phyloP scores from a whole-genome alignment of 2,797 vertebrate species.

The Sarcoramphus papa region DNA sequence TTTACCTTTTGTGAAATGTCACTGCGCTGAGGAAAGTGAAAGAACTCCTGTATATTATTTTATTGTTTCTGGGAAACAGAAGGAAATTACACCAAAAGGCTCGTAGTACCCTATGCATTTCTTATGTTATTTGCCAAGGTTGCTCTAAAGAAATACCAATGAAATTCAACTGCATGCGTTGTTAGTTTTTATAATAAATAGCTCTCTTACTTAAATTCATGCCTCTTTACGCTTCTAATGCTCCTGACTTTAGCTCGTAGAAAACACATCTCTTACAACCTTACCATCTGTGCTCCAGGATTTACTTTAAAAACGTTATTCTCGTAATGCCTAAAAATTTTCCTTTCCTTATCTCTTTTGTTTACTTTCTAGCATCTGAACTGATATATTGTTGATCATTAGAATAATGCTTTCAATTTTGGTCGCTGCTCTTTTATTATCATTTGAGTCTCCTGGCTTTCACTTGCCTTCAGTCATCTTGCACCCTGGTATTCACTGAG shows the following conservation, averaged over 20 bases:
- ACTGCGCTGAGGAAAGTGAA: slow-evolving; percentile 42
- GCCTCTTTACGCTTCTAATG: not conserved
- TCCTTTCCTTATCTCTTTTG: not conserved
- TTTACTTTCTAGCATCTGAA: not conserved
- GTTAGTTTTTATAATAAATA: slow-evolving; percentile 31
- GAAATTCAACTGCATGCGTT: not conserved
- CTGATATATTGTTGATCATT: not conserved
- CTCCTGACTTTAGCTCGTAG: not conserved
- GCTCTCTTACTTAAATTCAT: slow-evolving; percentile 11
- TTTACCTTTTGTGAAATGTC: slow-evolving; percentile 69
- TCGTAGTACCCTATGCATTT: not conserved
- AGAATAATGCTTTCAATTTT: not conserved
- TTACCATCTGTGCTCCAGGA: not conserved
- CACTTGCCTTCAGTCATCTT: not conserved
- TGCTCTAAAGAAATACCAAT: slow-evolving; percentile 19
- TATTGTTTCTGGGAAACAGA: slow-evolving; percentile 33
- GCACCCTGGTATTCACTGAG: not conserved
- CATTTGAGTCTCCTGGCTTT: not conserved
- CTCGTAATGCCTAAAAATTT: not conserved
- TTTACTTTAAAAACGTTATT: not conserved
- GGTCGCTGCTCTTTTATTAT: not conserved
- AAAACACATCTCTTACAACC: not conserved
- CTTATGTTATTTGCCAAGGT: not conserved
- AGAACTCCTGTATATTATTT: slow-evolving; percentile 18
- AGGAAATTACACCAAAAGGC: slow-evolving; percentile 8